phyloP scores from a whole-genome alignment of 2,797 vertebrate genomes.

The Cyprinella venusta region DNA sequence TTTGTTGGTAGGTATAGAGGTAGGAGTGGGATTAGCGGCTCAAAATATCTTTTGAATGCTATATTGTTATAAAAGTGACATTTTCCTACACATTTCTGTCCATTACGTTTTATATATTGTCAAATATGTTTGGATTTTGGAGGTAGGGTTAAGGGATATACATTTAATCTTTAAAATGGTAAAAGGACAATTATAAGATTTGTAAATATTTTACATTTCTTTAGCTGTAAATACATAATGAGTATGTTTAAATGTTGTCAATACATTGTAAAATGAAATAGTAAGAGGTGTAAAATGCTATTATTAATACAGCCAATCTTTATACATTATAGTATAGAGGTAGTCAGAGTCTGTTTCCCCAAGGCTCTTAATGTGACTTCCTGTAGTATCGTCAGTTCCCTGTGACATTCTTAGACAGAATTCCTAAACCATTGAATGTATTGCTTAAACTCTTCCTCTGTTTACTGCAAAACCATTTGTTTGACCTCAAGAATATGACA shows the following conservation, averaged over 20 bases:
- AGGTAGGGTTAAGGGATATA: too few relatives aligned
- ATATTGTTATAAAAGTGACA: not conserved
- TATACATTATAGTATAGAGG: not conserved
- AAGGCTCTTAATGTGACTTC: not conserved
- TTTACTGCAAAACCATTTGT: constrained; percentile 47
- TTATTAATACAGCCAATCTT: not conserved
- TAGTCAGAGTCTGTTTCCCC: not conserved
- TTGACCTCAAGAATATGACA: constrained; percentile 16
- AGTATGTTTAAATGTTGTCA: too few relatives aligned
- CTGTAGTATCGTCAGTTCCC: not conserved
- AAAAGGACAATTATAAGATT: too few relatives aligned
- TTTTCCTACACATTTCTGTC: not conserved
- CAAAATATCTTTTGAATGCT: not conserved
- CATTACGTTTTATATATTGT: too few relatives aligned
- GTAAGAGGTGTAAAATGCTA: not conserved
- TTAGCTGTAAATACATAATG: too few relatives aligned
- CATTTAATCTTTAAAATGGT: too few relatives aligned
- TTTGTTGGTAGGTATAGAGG: too few relatives aligned
- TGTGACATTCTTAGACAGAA: constrained; percentile 6
- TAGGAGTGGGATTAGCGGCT: not conserved
- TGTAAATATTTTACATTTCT: too few relatives aligned
- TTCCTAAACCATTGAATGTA: constrained; percentile 31
- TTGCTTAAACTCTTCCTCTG: constrained; percentile 34
- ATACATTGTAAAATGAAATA: too few relatives aligned
- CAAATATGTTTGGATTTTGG: too few relatives aligned